phyloP scores from a whole-genome alignment of 2,113 vertebrate genomes.

The Anser cygnoides region DNA sequence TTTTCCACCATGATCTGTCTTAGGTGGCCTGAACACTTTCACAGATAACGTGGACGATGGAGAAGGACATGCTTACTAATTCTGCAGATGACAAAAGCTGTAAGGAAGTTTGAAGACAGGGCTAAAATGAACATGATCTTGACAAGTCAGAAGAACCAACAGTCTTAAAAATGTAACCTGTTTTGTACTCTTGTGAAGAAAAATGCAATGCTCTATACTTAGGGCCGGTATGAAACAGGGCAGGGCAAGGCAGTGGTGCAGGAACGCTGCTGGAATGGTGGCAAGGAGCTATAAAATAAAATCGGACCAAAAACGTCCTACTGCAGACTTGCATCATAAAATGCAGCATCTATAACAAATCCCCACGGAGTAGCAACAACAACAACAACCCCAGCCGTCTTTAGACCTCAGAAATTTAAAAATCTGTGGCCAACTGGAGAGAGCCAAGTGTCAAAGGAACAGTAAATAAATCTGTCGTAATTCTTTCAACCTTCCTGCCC shows the following conservation, averaged over 20 bases:
- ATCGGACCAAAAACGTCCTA: neutral
- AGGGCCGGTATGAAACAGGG: neutral
- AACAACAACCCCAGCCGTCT: neutral
- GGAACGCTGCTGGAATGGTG: neutral
- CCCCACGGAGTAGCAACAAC: neutral
- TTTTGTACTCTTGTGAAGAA: neutral
- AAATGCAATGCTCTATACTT: neutral
- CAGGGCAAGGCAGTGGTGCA: neutral
- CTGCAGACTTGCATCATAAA: neutral
- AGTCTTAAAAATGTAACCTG: neutral
- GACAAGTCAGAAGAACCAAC: neutral
- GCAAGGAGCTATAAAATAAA: neutral
- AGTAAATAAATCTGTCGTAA: neutral
- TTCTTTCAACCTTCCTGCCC: neutral
- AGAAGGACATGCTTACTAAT: slow-evolving; percentile 29
- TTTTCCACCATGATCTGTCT: slow-evolving; percentile 17
- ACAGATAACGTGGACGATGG: slow-evolving; percentile 27
- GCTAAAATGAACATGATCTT: neutral
- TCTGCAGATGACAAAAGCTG: slow-evolving; percentile 44
- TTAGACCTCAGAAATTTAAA: neutral
- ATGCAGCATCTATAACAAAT: neutral
- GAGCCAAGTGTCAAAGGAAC: neutral
- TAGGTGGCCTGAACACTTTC: neutral
- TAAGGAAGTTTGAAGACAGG: neutral
- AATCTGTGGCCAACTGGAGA: neutral